Base-by-base conservation (phyloP, 2,888 invertebrate species). In the Callimorpha dominula region DNA sequence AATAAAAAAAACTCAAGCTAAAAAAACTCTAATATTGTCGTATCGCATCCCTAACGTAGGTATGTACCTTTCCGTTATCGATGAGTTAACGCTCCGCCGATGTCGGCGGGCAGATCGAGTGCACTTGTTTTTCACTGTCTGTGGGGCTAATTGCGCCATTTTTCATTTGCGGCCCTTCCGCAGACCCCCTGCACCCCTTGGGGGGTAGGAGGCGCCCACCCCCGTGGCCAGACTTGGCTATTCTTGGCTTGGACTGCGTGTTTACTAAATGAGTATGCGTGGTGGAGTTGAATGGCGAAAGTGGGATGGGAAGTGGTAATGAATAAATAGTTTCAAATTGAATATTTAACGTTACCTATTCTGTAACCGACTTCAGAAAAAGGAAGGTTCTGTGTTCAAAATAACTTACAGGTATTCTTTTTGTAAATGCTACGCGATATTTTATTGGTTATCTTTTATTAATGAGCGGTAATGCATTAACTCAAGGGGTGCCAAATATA, bases 121-220 rank as follows among this genome's bases (percentile, higher is more conserved):
- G 93, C 93, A 93, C 94, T 94, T 94, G 94, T 95, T 94, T 94
- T 94, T 95, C 95, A 95, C 95, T 95, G 95, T 95, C 95, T 93
- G 92, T 87, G 91, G 88, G 90, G 92, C 95, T 95, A 95, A 95
- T 95, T 94, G 94, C 93, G 90, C 94, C 91, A 95, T 95, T 95
- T 94, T 93, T 95, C 95, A 95, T 93, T 90, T 90, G 89, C 90
- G 89, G 87, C 90, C 91, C 91, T 85, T 86, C 88, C 87, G 82
- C 79, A 81, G 87, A 80, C 81, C 82, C 75, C 73, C 76, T 70
- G 78, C 76, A 75, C 74, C 76, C 78, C 74, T 17, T 62, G 69
- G 75, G 81, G 75, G 76, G 75, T 71, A 78, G 68, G 76, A 73
- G 71, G 76, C 78, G 67, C 81, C 78, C 83, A 79, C 82, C 84